Base-by-base conservation (phyloP, 2,113 vertebrate species). In the Phycodurus eques region DNA sequence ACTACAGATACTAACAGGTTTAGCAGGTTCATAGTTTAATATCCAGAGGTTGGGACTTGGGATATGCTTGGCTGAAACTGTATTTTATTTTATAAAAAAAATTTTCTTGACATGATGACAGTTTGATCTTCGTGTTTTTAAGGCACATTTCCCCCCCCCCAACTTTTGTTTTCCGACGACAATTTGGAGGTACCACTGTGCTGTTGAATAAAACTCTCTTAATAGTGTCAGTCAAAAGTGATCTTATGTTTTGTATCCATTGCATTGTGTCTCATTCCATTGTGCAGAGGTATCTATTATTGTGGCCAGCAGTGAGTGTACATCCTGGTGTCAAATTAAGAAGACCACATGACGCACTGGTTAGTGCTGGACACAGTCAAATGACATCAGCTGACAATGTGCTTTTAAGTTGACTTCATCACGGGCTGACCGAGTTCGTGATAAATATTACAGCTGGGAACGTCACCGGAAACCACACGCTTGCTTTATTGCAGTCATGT, bases 331-430 rank as follows among this genome's bases (percentile, higher is more conserved):
- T 82, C 71, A 79, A 44, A 31, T 67, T 60, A 73, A 65, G 59
- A 79, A 56, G 5, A 65, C 53, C 71, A 47, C 62, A 83, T 80
- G 81, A 86, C 74, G 71, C 54, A 65, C 15, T 19, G 8, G 35
- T 76, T 67, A 20, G 65, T 65, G 35, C 68, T 44, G 73, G 47
- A 64, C 68, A 76, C 59, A 47, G 51, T 63, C 17, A 53, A 64
- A 60, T 22, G 53, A 71, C 72, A 72, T 77, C 20, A 19, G 54
- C 35, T 62, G 8, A 78, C 13, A 56, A 22, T 39, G 3, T 42
- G 33, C 59, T 61, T 61, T 35, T 35, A 39, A 54, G 4, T 35
- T 43, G 7, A 67, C 19, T 49, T 10, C 1, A 15, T 69, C 51
- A 39, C 22, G 20, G n/a, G 47, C 12, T 64, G 68, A 54, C 22